Evolutionary conservation across 2,113 vertebrate species (phyloP), one percentile per base, ranked within the genome.

Genomic region (Myrmecobius fasciatus): DNA sequence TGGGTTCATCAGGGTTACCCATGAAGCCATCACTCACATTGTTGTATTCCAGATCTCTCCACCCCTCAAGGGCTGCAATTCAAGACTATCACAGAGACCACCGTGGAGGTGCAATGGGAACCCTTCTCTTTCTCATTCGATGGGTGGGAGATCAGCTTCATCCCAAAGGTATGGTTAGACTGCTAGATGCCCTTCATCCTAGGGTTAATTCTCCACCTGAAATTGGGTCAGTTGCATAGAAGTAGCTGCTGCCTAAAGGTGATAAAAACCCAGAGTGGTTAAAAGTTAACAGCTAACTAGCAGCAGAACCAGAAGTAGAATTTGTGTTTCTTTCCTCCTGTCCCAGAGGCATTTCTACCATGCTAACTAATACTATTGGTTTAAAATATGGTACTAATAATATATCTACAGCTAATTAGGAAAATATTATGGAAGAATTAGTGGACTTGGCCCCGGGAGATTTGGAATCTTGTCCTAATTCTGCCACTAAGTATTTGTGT

Each of bases 111-210:
- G 98, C 99, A 99, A 92, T 99, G 99, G 99, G 99, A 99, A 53
- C 99, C 99, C 3, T 99, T 99, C 97, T 99, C 99, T 93, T 99
- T 99, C 97, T 98, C 99, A 91, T 99, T 99, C 25, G 99, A 99
- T 0, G 99, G 99, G 96, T 99, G 99, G 99, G 99, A 99, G 98
- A 99, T 99, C 98, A 99, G 99, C 99, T 99, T 99, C 98, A 99
- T 99, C 95, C 99, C 99, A 91, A 99, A 99, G 99, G 99, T 99
- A 99, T 0, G 12, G 67, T 6, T 10, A 89, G 22, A 14, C 52
- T 28, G 12, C 52, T 52, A 0, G 10, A 17, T 17, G 25, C 48
- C 22, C 54, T 46, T 11, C 25, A 12, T 6, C 12, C 46, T 28
- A 25, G 25, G 24, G 25, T 28, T 4, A 12, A n/a, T 24, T 43